Conservation (phyloP, 2,113 vertebrate species). For the Festucalex cinctus region DNA sequence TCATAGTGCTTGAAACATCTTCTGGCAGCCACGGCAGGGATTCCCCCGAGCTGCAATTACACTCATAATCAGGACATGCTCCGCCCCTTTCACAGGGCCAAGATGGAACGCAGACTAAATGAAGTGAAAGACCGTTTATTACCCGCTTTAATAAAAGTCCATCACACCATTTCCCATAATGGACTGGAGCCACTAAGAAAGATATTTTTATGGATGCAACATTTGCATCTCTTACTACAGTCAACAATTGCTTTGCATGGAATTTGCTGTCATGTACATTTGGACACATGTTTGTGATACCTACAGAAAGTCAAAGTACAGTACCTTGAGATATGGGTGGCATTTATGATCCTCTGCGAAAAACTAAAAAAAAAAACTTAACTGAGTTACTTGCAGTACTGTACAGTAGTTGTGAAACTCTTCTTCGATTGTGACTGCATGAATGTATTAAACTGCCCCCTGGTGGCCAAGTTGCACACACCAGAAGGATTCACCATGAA, state of each 20-base stretch:
- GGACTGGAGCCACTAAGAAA: constrained; percentile 50
- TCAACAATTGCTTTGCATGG: neutral
- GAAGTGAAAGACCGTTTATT: constrained; percentile 87
- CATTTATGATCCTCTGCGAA: too few relatives aligned
- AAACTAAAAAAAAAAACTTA: too few relatives aligned
- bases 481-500: too few relatives aligned
- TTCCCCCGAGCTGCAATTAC: constrained; percentile 87
- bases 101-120: constrained; percentile 86
- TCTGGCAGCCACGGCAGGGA: constrained; percentile 79
- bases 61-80: constrained; percentile 84
- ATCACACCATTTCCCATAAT: constrained; percentile 68
- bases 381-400: too few relatives aligned
- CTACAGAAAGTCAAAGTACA: too few relatives aligned
- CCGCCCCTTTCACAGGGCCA: constrained; percentile 63
- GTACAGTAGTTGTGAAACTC: too few relatives aligned
- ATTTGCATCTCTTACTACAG: neutral
- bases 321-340: too few relatives aligned
- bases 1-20: constrained; percentile 79
- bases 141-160: constrained; percentile 80
- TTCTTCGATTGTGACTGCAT: too few relatives aligned
- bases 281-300: neutral
- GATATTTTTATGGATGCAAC: constrained; percentile 29
- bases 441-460: too few relatives aligned
- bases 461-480: too few relatives aligned
- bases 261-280: neutral